phyloP scores from a whole-genome alignment of 2,888 invertebrate species.

The Busseola fusca region DNA sequence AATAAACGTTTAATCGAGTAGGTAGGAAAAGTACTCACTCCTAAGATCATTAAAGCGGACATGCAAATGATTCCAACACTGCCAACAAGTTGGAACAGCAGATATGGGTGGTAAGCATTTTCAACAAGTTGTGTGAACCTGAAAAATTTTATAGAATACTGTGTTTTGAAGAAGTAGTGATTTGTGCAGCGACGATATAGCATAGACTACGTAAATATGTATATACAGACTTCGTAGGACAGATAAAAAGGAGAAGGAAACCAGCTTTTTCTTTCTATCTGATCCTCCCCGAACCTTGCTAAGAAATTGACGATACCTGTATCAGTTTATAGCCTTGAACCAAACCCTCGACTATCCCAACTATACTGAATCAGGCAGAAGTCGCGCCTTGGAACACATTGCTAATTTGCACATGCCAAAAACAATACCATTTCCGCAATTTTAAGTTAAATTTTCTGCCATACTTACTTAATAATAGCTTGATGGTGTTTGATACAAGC shows the following conservation, averaged over 20 bases:
- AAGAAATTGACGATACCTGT: too few relatives aligned
- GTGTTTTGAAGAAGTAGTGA: background rate
- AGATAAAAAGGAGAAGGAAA: too few relatives aligned
- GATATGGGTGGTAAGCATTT: constrained; percentile 83
- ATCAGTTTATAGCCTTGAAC: too few relatives aligned
- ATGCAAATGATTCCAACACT: constrained; percentile 85
- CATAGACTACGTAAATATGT: too few relatives aligned
- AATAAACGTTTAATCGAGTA: background rate
- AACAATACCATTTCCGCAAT: too few relatives aligned
- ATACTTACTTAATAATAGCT: constrained; percentile 76
- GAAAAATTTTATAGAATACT: constrained; percentile 46
- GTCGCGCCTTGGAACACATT: too few relatives aligned
- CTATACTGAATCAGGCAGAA: too few relatives aligned
- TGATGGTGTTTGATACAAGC: constrained; percentile 82
- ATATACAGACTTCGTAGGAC: too few relatives aligned
- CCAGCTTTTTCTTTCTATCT: too few relatives aligned
- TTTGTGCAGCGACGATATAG: background rate
- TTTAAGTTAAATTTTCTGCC: background rate
- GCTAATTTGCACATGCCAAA: too few relatives aligned
- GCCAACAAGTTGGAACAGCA: constrained; percentile 87
- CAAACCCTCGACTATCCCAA: too few relatives aligned
- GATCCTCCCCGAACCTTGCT: too few relatives aligned
- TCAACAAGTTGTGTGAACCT: constrained; percentile 85
- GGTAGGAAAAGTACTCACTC: constrained; percentile 68
- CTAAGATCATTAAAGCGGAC: constrained; percentile 80